Conservation (phyloP, 2,888 invertebrate genomes). For the Drosophila neotestacea region DNA sequence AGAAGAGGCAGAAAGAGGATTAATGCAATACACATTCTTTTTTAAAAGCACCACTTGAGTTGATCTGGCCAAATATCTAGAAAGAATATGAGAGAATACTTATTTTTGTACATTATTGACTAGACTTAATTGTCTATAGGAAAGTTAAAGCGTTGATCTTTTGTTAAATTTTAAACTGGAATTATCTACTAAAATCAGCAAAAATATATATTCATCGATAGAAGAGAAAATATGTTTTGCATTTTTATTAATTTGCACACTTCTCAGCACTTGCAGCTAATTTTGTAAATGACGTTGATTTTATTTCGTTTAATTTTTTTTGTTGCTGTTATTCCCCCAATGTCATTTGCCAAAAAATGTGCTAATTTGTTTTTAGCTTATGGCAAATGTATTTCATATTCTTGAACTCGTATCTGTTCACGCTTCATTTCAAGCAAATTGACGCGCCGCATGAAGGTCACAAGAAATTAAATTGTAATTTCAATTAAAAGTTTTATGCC, state of each 20-base stretch:
- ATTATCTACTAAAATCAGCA: too few species aligned
- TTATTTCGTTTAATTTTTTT: conserved; percentile 6
- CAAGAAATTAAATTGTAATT: conserved; percentile 48
- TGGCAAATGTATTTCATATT: conserved; percentile 26
- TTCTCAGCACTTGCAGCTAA: conserved; percentile 27
- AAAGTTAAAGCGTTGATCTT: too few species aligned
- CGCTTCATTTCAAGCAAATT: conserved; percentile 51
- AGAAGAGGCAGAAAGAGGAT: background rate
- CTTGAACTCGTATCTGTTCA: conserved; percentile 10
- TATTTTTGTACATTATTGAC: too few species aligned
- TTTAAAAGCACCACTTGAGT: too few species aligned
- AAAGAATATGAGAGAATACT: too few species aligned
- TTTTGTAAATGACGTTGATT: conserved; percentile 35
- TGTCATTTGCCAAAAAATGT: conserved; percentile 43
- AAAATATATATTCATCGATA: too few species aligned
- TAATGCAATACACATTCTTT: background rate
- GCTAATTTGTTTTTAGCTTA: conserved; percentile 25
- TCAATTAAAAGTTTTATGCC: conserved; percentile 62
- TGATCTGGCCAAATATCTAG: too few species aligned
- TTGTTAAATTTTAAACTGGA: too few species aligned
- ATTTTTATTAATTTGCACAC: conserved; percentile 33
- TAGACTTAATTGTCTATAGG: too few species aligned
- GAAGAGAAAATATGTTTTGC: too few species aligned
- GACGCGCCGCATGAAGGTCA: conserved; percentile 28
- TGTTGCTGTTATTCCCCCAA: conserved; percentile 1